Base-by-base conservation (phyloP, 92 coral and sea anemone genomes). In the Actinernus sp. region DNA sequence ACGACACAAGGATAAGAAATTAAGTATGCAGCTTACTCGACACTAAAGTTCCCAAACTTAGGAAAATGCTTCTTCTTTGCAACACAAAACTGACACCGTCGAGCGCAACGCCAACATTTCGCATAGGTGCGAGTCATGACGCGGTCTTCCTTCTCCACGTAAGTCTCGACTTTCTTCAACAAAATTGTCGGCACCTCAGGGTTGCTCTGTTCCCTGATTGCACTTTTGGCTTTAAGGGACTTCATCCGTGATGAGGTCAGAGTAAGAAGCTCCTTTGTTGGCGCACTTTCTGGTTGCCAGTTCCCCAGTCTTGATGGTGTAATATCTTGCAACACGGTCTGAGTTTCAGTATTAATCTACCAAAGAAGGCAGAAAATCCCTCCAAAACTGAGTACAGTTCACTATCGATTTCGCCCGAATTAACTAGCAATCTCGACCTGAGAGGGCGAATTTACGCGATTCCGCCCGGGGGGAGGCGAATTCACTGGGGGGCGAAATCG, bases 1-100 rank as follows among this genome's bases (percentile, higher is more conserved):
- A n/a, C n/a, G n/a, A n/a, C n/a, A n/a, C n/a, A n/a, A n/a, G n/a
- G n/a, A n/a, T n/a, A n/a, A n/a, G n/a, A n/a, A n/a, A n/a, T n/a
- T n/a, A n/a, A n/a, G n/a, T n/a, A n/a, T n/a, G n/a, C 13, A 46
- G 71, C 87, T 80, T 61, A 79, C 79, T 79, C 79, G 49, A 60
- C 46, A 6, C 47, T 63, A 67, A 79, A 79, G 37, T 43, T 61
- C 9, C 46, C 73, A 51, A 70, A 51, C 0, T 50, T 26, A 7
- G 86, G 60, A 25, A 55, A 71, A 26, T 3, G 0, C 19, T 39
- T 46, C 4, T 32, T 58, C 46, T 68, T 53, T 3, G 47, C 30
- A 10, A 29, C 19, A 36, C 87, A 80, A 46, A 80, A 80, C 13
- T 63, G 50, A 61, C 81, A 80, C 21, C 23, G 87, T 4, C 34